These are phyloP conservation scores for Poeciliopsis turrubarensis DNA, from an alignment of 2,113 vertebrate genomes.

Conservation along the genomic window DNA sequence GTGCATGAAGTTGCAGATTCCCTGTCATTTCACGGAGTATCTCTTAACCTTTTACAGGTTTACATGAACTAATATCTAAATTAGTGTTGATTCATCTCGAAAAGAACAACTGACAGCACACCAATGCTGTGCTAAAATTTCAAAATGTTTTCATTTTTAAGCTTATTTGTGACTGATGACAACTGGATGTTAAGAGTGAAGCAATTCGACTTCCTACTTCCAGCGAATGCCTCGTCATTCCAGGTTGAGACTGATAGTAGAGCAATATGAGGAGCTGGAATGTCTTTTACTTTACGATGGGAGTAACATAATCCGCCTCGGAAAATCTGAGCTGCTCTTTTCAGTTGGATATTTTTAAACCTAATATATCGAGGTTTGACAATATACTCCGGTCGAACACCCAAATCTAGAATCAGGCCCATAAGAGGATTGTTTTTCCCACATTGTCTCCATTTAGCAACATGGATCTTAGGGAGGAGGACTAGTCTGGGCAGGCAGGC, in stretches of 20 bases:
- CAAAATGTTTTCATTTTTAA: not conserved
- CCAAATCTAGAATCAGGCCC: not conserved
- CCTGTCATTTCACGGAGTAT: too few species aligned
- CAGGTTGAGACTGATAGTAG: not conserved
- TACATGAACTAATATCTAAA: too few species aligned
- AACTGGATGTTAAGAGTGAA: not conserved
- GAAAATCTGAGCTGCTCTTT: not conserved
- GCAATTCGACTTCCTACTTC: not conserved
- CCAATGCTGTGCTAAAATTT: not conserved
- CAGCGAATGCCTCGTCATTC: not conserved
- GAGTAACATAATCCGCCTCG: not conserved
- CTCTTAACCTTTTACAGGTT: too few species aligned
- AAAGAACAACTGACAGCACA: too few species aligned
- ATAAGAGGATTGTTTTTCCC: not conserved
- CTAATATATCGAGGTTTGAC: too few species aligned
- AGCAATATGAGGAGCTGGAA: not conserved
- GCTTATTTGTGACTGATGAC: not conserved
- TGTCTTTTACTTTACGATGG: not conserved
- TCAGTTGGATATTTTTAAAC: not conserved
- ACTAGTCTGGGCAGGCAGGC: not conserved
- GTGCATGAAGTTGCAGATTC: too few species aligned
- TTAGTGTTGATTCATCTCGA: too few species aligned
- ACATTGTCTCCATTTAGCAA: not conserved
- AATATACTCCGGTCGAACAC: not conserved
- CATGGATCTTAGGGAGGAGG: not conserved